A percentile compares a stretch with the other conserved stretches of the same genome.
These are phyloP conservation scores for Plecotus auritus DNA, from an alignment of 2,113 vertebrate species.

Conservation along the genomic window DNA sequence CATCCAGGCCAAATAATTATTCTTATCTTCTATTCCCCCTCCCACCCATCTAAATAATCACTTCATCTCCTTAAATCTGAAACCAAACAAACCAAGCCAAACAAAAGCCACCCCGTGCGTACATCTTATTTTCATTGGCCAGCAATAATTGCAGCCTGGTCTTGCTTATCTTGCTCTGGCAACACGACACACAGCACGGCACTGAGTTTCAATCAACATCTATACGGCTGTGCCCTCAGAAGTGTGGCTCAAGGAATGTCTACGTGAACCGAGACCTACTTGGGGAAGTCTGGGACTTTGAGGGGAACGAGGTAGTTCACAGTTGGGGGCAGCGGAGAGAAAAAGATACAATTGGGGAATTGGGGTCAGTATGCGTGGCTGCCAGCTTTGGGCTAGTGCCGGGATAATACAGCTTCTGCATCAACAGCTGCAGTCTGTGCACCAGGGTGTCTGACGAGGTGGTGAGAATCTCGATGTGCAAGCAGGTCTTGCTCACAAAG, in stretches of 20 bases:
- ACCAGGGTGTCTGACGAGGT: background rate
- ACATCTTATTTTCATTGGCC: conserved; percentile 33
- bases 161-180: background rate
- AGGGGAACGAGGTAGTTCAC: background rate
- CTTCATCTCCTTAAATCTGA: conserved; percentile 48
- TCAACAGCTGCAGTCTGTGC: background rate
- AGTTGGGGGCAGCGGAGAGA: background rate
- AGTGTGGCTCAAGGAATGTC: background rate
- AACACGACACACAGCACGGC: fast-evolving
- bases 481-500: background rate
- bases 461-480: fast-evolving
- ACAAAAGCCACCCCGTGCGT: conserved; percentile 25
- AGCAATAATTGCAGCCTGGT: background rate
- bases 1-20: conserved; percentile 32
- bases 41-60: conserved; percentile 12
- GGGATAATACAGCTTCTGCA: background rate
- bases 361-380: background rate
- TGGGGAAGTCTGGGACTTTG: background rate
- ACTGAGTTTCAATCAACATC: background rate
- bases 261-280: background rate
- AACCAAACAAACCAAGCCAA: conserved; percentile 43
- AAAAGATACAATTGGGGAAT: fast-evolving
- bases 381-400: background rate
- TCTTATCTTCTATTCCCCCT: conserved; percentile 16
- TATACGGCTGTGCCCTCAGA: background rate